phyloP scores from a whole-genome alignment of 1,140 invertebrate genomes.

The Brachionus rotundiformis region DNA sequence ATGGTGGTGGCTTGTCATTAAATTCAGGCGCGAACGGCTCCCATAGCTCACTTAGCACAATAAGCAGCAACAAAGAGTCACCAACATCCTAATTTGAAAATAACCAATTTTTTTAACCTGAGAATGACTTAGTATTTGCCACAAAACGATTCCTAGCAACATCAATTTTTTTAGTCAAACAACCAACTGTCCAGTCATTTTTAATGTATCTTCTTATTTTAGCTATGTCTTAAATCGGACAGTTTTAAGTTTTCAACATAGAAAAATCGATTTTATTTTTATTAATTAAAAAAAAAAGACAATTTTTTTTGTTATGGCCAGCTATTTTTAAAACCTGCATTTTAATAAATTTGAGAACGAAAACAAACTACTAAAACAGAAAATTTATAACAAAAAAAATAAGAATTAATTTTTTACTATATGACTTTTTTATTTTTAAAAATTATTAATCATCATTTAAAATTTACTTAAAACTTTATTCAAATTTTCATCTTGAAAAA shows the following conservation, averaged over 20 bases:
- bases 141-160: not conserved
- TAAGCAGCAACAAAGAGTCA: slow-evolving; percentile 50
- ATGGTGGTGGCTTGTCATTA: not conserved
- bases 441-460: slow-evolving; percentile 4
- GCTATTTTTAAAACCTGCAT: not conserved
- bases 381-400: slow-evolving; percentile 10
- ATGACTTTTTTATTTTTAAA: not conserved
- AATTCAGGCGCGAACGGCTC: slow-evolving; percentile 24
- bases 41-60: slow-evolving; percentile 25
- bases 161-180: slow-evolving; percentile 16
- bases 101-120: not conserved
- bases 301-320: not conserved
- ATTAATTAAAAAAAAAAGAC: not conserved
- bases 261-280: slow-evolving; percentile 16
- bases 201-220: not conserved
- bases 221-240: slow-evolving; percentile 6
- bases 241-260: not conserved
- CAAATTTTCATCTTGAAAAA: slow-evolving; percentile 21
- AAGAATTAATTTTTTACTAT: slow-evolving; percentile 12
- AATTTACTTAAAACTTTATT: slow-evolving; percentile 1
- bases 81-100: slow-evolving; percentile 37
- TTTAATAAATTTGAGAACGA: not conserved
- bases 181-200: not conserved
- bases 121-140: not conserved
- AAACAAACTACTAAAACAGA: not conserved